phyloP scores from a whole-genome alignment of 2,113 vertebrate genomes.

The Hirundichthys speculiger region DNA sequence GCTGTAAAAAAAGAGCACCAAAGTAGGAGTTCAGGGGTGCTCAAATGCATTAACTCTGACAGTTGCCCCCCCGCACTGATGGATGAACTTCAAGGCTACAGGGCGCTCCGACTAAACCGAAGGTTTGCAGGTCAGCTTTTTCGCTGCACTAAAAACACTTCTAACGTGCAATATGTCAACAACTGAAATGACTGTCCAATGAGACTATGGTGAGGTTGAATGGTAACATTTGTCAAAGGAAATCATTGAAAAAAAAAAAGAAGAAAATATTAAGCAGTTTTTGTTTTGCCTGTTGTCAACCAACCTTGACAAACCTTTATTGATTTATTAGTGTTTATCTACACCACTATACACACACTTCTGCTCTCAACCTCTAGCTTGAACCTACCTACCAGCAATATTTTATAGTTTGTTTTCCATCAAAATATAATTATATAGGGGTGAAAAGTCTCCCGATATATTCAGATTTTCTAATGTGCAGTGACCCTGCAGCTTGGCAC shows the following conservation, averaged over 20 bases:
- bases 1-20: background rate
- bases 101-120: background rate
- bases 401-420: slow-evolving; percentile 8
- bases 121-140: background rate
- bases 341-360: no score
- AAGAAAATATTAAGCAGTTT: no score
- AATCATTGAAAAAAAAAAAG: no score
- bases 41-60: background rate
- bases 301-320: no score
- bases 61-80: background rate
- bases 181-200: no score
- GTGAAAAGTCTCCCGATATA: slow-evolving; percentile 18
- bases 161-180: no score
- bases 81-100: background rate
- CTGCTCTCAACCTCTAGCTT: no score
- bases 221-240: no score
- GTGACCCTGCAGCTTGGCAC: slow-evolving; percentile 43
- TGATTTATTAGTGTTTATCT: no score
- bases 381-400: no score
- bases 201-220: no score
- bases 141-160: background rate
- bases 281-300: no score
- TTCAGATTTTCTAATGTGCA: slow-evolving; percentile 49
- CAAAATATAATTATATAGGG: slow-evolving; percentile 33
- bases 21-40: background rate